phyloP scores from a whole-genome alignment of 2,797 vertebrate genomes.

The Bryconaethiops microstoma region DNA sequence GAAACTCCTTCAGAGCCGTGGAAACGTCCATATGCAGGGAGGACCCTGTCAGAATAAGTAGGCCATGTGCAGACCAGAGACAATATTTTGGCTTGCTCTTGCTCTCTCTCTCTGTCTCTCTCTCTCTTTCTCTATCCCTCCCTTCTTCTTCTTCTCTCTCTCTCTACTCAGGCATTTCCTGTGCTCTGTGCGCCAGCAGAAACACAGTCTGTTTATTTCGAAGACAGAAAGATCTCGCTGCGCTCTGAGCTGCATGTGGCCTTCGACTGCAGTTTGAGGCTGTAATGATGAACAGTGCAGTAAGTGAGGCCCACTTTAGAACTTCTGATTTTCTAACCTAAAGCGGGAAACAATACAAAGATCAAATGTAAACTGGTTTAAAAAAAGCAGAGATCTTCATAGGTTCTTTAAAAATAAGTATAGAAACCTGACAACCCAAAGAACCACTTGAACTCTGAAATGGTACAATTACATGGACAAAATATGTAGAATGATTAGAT shows the following conservation, averaged over 20 bases:
- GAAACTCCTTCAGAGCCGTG: conserved; percentile 3
- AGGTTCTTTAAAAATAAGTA: too few species aligned
- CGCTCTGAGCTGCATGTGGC: conserved; percentile 53
- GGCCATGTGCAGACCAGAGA: conserved; percentile 31
- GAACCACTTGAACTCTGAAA: too few species aligned
- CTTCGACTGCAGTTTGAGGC: background rate
- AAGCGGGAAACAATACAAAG: too few species aligned
- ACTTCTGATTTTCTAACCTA: too few species aligned
- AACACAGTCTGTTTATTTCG: conserved; percentile 65
- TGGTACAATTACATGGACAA: too few species aligned
- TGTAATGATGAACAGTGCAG: too few species aligned
- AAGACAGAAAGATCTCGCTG: background rate
- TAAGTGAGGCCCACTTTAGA: too few species aligned
- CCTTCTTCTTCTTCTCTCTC: conserved; percentile 22
- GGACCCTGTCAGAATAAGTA: background rate
- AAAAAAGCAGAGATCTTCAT: too few species aligned
- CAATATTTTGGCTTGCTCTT: conserved; percentile 40
- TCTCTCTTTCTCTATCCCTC: conserved; percentile 6
- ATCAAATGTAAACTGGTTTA: too few species aligned
- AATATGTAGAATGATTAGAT: too few species aligned
- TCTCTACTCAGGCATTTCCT: conserved; percentile 78
- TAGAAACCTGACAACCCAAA: too few species aligned
- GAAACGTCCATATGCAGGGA: conserved; percentile 6
- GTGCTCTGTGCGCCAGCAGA: conserved; percentile 66
- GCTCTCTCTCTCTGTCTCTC: too few species aligned